Conservation (phyloP, 2,797 vertebrate species). For the Rhadinocentrus ornatus region DNA sequence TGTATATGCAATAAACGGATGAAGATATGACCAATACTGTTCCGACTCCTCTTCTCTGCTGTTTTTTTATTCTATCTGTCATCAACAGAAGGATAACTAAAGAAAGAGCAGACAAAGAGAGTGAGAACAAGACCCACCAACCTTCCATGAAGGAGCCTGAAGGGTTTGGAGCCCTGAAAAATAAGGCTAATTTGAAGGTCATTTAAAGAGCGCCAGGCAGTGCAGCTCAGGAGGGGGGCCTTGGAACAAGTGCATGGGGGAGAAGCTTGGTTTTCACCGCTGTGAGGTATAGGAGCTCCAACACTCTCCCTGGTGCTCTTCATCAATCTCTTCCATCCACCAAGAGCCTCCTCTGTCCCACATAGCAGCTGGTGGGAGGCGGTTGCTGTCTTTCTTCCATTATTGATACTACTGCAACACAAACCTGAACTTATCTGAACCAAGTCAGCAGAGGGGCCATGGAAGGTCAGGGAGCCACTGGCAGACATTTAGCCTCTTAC, state of each 20-base stretch:
- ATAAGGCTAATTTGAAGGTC: conserved; percentile 86
- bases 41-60: conserved; percentile 17
- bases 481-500: conserved; percentile 74
- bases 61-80: conserved; percentile 19
- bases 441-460: conserved; percentile 71
- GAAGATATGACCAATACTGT: conserved; percentile 25
- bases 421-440: conserved; percentile 73
- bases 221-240: conserved; percentile 75
- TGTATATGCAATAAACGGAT: conserved; percentile 21
- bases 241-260: conserved; percentile 68
- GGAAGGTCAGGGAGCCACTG: conserved; percentile 80
- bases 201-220: conserved; percentile 81
- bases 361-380: conserved; percentile 77
- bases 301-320: conserved; percentile 80
- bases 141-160: conserved; percentile 66
- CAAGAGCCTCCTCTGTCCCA: conserved; percentile 84
- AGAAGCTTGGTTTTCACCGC: conserved; percentile 68
- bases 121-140: conserved; percentile 47
- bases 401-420: conserved; percentile 85
- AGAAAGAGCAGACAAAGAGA: conserved; percentile 48
- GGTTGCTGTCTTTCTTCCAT: conserved; percentile 80
- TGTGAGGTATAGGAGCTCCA: conserved; percentile 68
- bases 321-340: conserved; percentile 85
- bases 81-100: conserved; percentile 48
- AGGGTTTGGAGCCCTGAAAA: conserved; percentile 71